Evolutionary conservation across 2,113 vertebrate species (phyloP).

Genomic region (Triplophysa siluroides): DNA sequence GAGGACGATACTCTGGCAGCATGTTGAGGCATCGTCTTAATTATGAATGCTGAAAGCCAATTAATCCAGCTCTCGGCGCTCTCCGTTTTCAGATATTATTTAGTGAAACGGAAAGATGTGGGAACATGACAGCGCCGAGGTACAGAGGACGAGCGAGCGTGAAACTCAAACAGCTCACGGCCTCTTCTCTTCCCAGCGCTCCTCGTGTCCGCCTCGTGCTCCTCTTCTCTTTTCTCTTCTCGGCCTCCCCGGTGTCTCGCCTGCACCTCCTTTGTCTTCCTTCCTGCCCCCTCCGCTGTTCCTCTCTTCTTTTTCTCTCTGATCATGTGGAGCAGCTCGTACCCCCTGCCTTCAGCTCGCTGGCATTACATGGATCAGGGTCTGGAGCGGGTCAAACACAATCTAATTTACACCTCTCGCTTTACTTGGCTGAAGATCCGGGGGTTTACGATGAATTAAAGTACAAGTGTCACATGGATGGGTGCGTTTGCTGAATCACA

Average conservation of each 20-base stretch:
- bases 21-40: conserved; percentile 62
- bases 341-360: conserved; percentile 54
- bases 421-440: not conserved
- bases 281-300: conserved; percentile 11
- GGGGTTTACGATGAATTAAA: conserved; percentile 10
- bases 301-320: conserved; percentile 36
- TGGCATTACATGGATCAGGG: conserved; percentile 59
- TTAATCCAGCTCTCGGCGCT: conserved; percentile 65
- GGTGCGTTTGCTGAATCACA: not conserved
- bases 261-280: conserved; percentile 49
- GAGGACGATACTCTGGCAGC: conserved; percentile 58
- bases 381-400: conserved; percentile 5
- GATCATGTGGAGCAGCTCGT: conserved; percentile 56
- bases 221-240: conserved; percentile 39
- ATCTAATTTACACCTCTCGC: conserved; percentile 40
- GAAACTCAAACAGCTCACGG: conserved; percentile 67
- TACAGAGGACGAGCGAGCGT: conserved; percentile 61
- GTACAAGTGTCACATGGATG: conserved; percentile 16
- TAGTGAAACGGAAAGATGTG: conserved; percentile 63
- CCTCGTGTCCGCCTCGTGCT: conserved; percentile 51
- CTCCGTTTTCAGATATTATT: conserved; percentile 73
- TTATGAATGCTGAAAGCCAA: conserved; percentile 70
- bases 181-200: conserved; percentile 60
- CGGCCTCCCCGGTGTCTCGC: conserved; percentile 26
- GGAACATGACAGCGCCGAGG: conserved; percentile 49